Conservation (phyloP, 2,888 invertebrate genomes). For the Dorcus hopei region DNA sequence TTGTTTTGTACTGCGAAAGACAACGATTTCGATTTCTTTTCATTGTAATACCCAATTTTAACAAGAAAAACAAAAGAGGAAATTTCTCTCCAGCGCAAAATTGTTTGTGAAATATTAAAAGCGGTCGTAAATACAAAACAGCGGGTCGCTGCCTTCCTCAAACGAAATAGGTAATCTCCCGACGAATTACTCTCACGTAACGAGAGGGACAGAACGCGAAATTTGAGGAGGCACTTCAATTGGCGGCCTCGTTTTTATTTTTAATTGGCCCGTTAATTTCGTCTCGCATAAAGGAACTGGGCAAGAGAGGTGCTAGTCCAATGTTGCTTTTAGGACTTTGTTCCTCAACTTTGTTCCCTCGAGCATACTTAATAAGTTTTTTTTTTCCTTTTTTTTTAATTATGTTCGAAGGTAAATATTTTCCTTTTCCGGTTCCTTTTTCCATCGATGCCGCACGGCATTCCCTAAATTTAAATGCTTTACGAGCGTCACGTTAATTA, state of each 20-base stretch:
- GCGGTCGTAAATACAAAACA: not conserved
- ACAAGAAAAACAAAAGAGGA: too few relatives aligned
- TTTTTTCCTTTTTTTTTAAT: slow-evolving; percentile 9
- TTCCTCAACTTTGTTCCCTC: slow-evolving; percentile 5
- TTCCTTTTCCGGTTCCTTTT: not conserved
- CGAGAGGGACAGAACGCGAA: not conserved
- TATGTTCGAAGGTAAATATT: slow-evolving; percentile 14
- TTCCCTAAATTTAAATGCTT: too few relatives aligned
- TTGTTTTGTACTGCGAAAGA: too few relatives aligned
- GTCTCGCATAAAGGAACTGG: slow-evolving; percentile 11
- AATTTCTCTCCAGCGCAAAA: too few relatives aligned
- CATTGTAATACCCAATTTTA: too few relatives aligned
- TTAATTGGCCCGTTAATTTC: slow-evolving; percentile 22
- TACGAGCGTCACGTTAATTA: too few relatives aligned
- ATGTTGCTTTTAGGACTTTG: slow-evolving; percentile 3
- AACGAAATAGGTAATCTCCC: too few relatives aligned
- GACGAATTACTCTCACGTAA: too few relatives aligned
- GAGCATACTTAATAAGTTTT: slow-evolving; percentile 12
- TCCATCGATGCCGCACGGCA: too few relatives aligned
- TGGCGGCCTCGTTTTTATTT: slow-evolving; percentile 17
- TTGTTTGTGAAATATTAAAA: not conserved
- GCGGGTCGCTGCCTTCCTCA: too few relatives aligned
- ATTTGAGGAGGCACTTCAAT: slow-evolving; percentile 19
- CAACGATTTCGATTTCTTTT: too few relatives aligned
- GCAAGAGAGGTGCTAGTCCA: slow-evolving; percentile 7